Base-by-base conservation (phyloP, 2,113 vertebrate genomes). In the Pluvialis apricaria region DNA sequence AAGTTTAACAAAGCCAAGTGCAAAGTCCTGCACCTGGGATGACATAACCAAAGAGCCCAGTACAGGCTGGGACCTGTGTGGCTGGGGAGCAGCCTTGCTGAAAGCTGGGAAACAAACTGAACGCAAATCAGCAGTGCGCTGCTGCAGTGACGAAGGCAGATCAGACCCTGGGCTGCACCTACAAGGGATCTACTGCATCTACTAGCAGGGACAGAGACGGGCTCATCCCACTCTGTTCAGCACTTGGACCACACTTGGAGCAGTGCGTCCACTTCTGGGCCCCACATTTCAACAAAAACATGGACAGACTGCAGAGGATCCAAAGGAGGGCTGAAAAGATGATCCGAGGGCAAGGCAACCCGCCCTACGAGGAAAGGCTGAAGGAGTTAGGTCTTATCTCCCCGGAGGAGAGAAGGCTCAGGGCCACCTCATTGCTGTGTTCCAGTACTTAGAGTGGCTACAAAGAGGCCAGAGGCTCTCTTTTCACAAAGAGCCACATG, bases 171-270 rank as follows among this genome's bases (percentile, higher is more conserved):
- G 54, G 40, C 52, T 69, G 19, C 13, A 10, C 34, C 49, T 55
- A 25, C 57, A n/a, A n/a, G 49, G 25, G 64, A 9, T 36, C 13
- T 40, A 45, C 45, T 19, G 18, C 45, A 45, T 45, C 44, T 58
- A 58, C 28, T 45, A 76, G 18, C 32, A 76, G 6, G 24, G 15
- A 20, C 16, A 57, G 36, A 49, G 62, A 12, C 0, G 2, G 3
- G 10, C 45, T 60, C 14, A 18, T 60, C 40, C 21, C 40, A 25
- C 49, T 57, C 26, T 51, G 8, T 24, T 47, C 38, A 72, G 72
- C 1, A 3, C 42, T n/a, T 52, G 34, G 49, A 44, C 36, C 1
- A 1, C 13, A 44, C 9, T 38, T 45, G 31, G n/a, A 25, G 16
- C 31, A 17, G 6, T 15, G 21, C 42, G 38, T 28, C 44, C 8